Evolutionary conservation across 2,888 invertebrate genomes (phyloP), one percentile per base, ranked within the genome.

Genomic region (Reticulitermes lucifugus): DNA sequence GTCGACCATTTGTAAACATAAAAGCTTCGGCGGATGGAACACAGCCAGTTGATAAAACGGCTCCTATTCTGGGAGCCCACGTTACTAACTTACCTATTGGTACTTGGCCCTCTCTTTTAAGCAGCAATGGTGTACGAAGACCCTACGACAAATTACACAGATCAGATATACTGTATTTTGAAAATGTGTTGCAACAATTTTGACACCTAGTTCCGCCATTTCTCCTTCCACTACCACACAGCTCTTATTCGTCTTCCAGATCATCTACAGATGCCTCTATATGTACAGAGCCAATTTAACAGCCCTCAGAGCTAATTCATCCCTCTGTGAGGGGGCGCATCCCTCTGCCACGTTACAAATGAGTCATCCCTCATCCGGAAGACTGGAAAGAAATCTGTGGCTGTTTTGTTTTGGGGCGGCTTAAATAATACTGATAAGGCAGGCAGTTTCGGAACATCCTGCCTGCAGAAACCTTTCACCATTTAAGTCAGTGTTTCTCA

Each of bases 311-410:
- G 43, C 14, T 43, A 22, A 18, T 77, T 77, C 4, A 10, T 46
- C 51, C 46, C 77, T 46, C 77, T 7, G 1, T 29, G 77, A 77
- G n/a, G 51, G 51, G 77, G 43, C n/a, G 5, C 12, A 46, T 0
- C 77, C 77, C 77, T 46, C 25, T 12, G 7, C 4, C 25, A 25
- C 25, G 7, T n/a, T n/a, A 2, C 77, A 7, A 46, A 46, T 77
- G 77, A 77, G 77, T 77, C 77, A 77, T 77, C 77, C 51, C 77
- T 77, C 77, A 46, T 51, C 77, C 77, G 51, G 77, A 75, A 75
- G 43, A 77, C 21, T 77, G 51, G n/a, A 21, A 5, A n/a, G 46
- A 46, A 41, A 73, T 73, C 73, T 73, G 25, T 41, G 12, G 71
- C 71, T 71, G 65, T 55, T 5, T 18, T 55, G 18, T 55, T 55